Conservation (phyloP, 2,888 invertebrate species). For the Drosophila infuscata region DNA sequence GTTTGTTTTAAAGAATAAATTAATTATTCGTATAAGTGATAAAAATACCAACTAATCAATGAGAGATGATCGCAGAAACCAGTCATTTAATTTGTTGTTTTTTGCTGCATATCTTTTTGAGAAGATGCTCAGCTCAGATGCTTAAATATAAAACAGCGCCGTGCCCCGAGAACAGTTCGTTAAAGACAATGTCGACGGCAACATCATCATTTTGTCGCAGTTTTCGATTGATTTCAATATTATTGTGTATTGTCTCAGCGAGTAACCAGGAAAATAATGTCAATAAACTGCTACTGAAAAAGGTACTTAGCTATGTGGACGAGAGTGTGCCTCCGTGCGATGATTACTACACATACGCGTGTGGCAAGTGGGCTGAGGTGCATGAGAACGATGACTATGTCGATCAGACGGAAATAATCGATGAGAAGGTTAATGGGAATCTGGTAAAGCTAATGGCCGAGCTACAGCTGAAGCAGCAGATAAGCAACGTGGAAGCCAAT, state of each 20-base stretch:
- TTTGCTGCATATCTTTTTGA: constrained; percentile 13
- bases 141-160: not conserved
- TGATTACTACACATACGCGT: constrained; percentile 77
- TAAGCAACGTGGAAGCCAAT: constrained; percentile 54
- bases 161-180: constrained; percentile 13
- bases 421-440: constrained; percentile 68
- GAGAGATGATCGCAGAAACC: not conserved
- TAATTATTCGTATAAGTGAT: not conserved
- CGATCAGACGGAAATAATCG: constrained; percentile 72
- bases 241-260: not conserved
- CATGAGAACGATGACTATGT: constrained; percentile 52
- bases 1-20: not conserved
- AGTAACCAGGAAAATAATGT: not conserved
- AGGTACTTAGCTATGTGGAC: constrained; percentile 61
- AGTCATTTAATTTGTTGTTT: not conserved
- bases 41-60: not conserved
- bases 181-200: constrained; percentile 10
- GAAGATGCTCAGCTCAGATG: not conserved
- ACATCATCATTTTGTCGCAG: constrained; percentile 3
- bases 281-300: constrained; percentile 35
- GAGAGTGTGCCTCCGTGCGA: constrained; percentile 60
- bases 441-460: constrained; percentile 55
- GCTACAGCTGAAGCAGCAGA: constrained; percentile 6
- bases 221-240: not conserved
- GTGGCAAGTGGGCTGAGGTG: constrained; percentile 68